Evolutionary conservation across 2,113 vertebrate genomes (phyloP).

Genomic region (Carassius carassius): DNA sequence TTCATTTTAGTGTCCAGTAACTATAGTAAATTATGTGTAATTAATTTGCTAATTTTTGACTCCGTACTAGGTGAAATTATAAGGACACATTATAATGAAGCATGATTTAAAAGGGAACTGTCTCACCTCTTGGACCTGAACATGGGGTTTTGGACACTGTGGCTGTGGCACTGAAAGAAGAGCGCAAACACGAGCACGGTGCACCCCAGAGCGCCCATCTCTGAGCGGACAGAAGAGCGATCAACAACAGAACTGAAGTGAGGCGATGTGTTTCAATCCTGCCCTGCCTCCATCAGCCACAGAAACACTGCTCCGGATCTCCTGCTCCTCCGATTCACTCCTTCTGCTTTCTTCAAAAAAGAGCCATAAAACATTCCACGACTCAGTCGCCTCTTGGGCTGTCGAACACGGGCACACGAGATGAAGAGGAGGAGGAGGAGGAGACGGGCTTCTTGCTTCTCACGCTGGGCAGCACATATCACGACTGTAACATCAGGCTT

Average conservation of each 20-base stretch:
- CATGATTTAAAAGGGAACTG: not conserved
- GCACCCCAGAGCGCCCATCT: conserved; percentile 78
- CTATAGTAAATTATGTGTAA: no score
- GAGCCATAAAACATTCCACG: not conserved
- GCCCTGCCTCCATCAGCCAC: conserved; percentile 1
- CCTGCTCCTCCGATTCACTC: not conserved
- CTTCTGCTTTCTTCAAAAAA: not conserved
- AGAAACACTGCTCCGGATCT: not conserved
- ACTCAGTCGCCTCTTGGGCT: conserved; percentile 20
- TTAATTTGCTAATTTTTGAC: no score
- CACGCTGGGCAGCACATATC: conserved; percentile 57
- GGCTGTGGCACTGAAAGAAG: conserved; percentile 74
- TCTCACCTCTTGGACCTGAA: conserved; percentile 83
- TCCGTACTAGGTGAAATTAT: no score
- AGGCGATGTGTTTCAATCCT: conserved; percentile 4
- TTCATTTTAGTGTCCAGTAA: no score
- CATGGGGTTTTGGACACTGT: conserved; percentile 73
- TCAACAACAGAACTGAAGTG: not conserved
- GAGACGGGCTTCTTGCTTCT: conserved; percentile 45
- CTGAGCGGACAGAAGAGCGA: conserved; percentile 27
- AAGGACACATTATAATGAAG: no score
- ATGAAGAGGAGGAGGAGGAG: not conserved
- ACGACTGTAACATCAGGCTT: conserved; percentile 68
- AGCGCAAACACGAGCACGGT: conserved; percentile 75
- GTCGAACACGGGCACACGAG: conserved; percentile 31